Percentiles rank a stretch among this genome's conserved stretches.
Evolutionary conservation across 2,797 vertebrate genomes (phyloP).

Genomic region (Chrosomus eos): DNA sequence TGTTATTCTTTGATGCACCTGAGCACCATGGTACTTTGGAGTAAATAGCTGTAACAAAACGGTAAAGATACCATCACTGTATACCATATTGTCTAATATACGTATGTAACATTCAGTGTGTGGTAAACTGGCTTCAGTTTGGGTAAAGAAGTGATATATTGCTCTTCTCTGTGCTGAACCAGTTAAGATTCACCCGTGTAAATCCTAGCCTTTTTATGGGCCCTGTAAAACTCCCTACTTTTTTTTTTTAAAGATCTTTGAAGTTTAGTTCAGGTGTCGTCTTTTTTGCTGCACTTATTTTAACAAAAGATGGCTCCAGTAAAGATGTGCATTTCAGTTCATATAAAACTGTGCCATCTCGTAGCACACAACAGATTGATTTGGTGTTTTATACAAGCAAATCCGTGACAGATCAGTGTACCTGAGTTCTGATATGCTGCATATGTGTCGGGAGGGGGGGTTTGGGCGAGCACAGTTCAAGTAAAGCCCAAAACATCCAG

Average conservation of each 20-base stretch:
- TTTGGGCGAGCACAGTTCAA: slow-evolving; percentile 55
- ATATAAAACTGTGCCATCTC: slow-evolving; percentile 53
- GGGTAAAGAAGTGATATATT: slow-evolving; percentile 72
- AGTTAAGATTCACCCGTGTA: slow-evolving; percentile 78
- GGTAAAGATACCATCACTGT: background rate
- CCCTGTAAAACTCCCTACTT: slow-evolving; percentile 77
- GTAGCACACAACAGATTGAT: slow-evolving; percentile 68
- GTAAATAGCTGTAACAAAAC: background rate
- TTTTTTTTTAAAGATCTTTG: slow-evolving; percentile 76
- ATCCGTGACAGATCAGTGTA: slow-evolving; percentile 71
- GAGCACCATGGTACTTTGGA: background rate
- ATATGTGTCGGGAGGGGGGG: slow-evolving; percentile 45
- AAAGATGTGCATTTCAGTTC: slow-evolving; percentile 59
- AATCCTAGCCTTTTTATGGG: slow-evolving; percentile 80
- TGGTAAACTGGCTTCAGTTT: slow-evolving; percentile 59
- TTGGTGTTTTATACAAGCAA: slow-evolving; percentile 75
- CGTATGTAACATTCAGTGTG: background rate
- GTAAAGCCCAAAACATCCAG: slow-evolving; percentile 67
- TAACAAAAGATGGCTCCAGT: slow-evolving; percentile 1
- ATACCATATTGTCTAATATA: background rate
- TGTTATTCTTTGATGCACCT: background rate
- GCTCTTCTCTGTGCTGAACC: slow-evolving; percentile 69
- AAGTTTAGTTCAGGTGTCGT: slow-evolving; percentile 80
- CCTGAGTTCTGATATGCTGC: slow-evolving; percentile 72
- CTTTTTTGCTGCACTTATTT: slow-evolving; percentile 52